Evolutionary conservation across 2,113 vertebrate species (phyloP).

Genomic region (Rostratula benghalensis): DNA sequence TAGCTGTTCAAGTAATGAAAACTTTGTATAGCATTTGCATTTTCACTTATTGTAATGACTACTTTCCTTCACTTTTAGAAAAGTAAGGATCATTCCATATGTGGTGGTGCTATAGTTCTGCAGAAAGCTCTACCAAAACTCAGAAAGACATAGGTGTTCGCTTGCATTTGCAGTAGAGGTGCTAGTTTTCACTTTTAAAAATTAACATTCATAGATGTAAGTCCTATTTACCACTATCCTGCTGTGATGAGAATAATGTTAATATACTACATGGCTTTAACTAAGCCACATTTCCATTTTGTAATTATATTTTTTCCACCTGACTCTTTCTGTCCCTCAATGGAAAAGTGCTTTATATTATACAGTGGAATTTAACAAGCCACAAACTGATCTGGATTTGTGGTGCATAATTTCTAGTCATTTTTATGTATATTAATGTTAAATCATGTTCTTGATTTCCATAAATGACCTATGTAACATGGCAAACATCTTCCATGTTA

Average conservation of each 20-base stretch:
- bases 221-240: constrained; percentile 59
- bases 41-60: neutral
- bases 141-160: neutral
- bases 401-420: constrained; percentile 31
- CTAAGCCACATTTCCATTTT: constrained; percentile 30
- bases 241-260: constrained; percentile 61
- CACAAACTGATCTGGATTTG: constrained; percentile 31
- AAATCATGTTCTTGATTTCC: constrained; percentile 68
- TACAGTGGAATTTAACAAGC: constrained; percentile 6
- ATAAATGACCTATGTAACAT: constrained; percentile 44
- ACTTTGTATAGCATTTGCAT: neutral
- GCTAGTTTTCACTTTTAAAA: constrained; percentile 16
- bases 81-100: neutral
- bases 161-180: neutral
- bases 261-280: neutral
- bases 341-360: constrained; percentile 27
- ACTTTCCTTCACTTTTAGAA: neutral
- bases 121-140: neutral
- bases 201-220: constrained; percentile 51
- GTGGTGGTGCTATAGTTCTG: neutral
- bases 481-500: constrained; percentile 13
- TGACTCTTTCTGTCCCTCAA: constrained; percentile 31
- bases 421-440: constrained; percentile 55
- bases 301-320: constrained; percentile 41
- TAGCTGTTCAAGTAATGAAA: neutral